Evolutionary conservation across 2,797 vertebrate species (phyloP).

Genomic region (Dipus sagitta): DNA sequence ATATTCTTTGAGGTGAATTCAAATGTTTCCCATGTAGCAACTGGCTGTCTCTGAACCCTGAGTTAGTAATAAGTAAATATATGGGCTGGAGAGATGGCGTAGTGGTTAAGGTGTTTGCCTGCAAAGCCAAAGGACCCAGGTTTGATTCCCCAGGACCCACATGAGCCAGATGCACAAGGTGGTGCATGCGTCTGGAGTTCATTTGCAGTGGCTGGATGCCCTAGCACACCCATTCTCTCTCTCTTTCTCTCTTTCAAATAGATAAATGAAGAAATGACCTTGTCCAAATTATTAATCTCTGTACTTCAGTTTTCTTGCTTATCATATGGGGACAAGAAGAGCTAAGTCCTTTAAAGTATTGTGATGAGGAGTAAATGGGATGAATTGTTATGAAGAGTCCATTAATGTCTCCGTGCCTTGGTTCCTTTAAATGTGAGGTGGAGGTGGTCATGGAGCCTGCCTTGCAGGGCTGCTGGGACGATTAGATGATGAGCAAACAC

Average conservation of each 20-base stretch:
- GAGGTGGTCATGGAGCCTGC: not conserved
- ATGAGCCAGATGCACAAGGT: too few relatives aligned
- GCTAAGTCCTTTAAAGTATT: not conserved
- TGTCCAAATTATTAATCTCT: not conserved
- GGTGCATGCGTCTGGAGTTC: too few relatives aligned
- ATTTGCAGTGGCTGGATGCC: too few relatives aligned
- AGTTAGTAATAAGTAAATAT: not conserved
- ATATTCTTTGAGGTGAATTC: not conserved
- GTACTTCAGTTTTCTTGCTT: slow-evolving; percentile 1
- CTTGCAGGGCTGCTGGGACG: not conserved
- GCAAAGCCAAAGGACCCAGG: too few relatives aligned
- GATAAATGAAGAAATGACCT: not conserved
- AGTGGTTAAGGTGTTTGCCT: too few relatives aligned
- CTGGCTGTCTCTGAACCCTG: not conserved
- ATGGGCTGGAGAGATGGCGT: too few relatives aligned
- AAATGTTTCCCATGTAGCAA: not conserved
- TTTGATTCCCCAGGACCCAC: too few relatives aligned
- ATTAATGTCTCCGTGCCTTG: not conserved
- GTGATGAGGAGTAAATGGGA: not conserved
- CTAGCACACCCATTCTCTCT: too few relatives aligned
- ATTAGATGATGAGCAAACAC: not conserved
- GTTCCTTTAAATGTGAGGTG: not conserved
- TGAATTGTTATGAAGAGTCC: not conserved
- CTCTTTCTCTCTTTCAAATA: too few relatives aligned
- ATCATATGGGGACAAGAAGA: not conserved